These are phyloP conservation scores for Bubo scandiacus DNA, from an alignment of 2,113 vertebrate genomes.

Conservation along the genomic window DNA sequence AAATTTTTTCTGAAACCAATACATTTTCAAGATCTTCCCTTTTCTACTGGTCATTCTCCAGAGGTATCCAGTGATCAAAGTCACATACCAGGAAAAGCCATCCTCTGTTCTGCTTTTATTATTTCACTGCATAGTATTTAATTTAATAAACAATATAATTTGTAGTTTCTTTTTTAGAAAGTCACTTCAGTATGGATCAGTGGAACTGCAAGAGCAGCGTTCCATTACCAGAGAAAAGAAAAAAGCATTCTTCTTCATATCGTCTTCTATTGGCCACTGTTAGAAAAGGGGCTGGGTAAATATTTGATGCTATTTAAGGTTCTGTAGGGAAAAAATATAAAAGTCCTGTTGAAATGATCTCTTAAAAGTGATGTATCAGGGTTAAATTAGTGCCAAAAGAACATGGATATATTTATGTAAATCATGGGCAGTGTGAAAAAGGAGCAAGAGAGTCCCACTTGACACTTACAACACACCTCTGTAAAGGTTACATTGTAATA, in stretches of 20 bases:
- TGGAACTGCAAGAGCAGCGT: neutral
- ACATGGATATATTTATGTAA: neutral
- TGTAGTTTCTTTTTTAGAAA: neutral
- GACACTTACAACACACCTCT: neutral
- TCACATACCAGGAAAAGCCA: neutral
- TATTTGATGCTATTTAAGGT: neutral
- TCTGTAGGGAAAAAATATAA: neutral
- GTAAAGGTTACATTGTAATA: neutral
- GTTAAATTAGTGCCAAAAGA: neutral
- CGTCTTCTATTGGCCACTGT: neutral
- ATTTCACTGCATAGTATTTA: neutral
- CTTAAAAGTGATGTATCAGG: neutral
- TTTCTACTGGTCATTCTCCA: neutral
- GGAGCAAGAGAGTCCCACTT: neutral
- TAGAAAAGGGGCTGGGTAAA: neutral
- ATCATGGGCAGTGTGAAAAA: neutral
- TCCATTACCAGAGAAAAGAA: neutral
- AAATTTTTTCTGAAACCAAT: neutral
- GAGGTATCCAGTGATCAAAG: neutral
- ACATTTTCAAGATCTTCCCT: neutral
- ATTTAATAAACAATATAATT: neutral
- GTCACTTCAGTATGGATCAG: neutral
- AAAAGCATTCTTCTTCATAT: neutral
- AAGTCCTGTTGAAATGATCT: neutral
- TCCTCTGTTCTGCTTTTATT: neutral